phyloP scores from a whole-genome alignment of 2,888 invertebrate genomes.

The Agrotis segetum region DNA sequence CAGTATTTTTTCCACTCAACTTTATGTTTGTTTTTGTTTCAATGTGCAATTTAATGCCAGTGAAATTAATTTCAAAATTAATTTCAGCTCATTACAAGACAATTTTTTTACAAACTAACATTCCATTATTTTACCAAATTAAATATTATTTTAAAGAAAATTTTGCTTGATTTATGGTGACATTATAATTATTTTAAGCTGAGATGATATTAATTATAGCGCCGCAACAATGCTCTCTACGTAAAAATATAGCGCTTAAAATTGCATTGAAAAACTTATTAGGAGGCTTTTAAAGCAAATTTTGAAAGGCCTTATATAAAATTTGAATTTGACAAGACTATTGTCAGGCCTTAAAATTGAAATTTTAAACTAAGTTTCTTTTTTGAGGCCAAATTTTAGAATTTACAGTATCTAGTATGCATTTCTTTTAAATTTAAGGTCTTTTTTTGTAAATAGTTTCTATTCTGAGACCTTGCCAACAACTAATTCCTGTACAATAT shows the following conservation, averaged over 20 bases:
- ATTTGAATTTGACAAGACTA: neutral
- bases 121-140: constrained; percentile 11
- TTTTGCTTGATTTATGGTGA: neutral
- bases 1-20: neutral
- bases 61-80: constrained; percentile 13
- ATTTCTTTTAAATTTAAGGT: constrained; percentile 3
- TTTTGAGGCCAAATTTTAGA: neutral
- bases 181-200: constrained; percentile 4
- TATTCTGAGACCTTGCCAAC: neutral
- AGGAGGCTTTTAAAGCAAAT: neutral
- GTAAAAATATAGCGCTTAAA: neutral
- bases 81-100: neutral
- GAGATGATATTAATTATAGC: too few species aligned
- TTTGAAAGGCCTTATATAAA: neutral
- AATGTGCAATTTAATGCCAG: constrained; percentile 2
- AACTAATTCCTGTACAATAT: constrained; percentile 4
- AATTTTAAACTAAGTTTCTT: neutral
- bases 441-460: neutral
- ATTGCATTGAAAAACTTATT: too few species aligned
- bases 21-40: neutral
- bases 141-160: neutral
- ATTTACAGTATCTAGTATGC: constrained; percentile 14
- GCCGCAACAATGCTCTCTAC: constrained; percentile 4
- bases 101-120: neutral
- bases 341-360: neutral